These are phyloP conservation scores for Cygnus olor DNA, from an alignment of 2,797 vertebrate genomes.

Conservation along the genomic window DNA sequence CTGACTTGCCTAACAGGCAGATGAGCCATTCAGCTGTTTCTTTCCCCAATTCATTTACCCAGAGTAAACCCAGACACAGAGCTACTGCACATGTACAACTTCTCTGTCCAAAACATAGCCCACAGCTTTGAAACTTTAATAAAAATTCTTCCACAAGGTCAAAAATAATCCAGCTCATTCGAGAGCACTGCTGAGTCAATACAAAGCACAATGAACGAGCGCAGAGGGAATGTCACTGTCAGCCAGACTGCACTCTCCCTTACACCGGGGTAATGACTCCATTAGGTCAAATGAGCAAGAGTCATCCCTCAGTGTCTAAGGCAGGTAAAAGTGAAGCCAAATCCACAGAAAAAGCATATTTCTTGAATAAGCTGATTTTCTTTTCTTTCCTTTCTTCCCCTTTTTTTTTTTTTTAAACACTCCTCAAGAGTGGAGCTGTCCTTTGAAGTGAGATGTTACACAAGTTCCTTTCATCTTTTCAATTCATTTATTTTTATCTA, in stretches of 20 bases:
- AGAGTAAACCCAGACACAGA: background rate
- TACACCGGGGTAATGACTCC: background rate
- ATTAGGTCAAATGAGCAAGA: slow-evolving; percentile 42
- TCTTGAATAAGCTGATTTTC: slow-evolving; percentile 55
- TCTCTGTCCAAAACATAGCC: background rate
- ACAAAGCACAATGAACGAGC: background rate
- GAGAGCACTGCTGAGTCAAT: slow-evolving; percentile 17
- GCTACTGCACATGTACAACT: background rate
- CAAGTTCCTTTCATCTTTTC: slow-evolving; percentile 66
- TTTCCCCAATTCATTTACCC: background rate
- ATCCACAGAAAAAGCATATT: slow-evolving; percentile 26
- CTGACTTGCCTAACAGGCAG: background rate
- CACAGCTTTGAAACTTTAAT: background rate
- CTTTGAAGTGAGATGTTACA: slow-evolving; percentile 67
- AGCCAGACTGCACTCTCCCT: background rate
- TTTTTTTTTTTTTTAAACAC: background rate
- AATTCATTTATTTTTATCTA: slow-evolving; percentile 67
- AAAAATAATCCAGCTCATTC: background rate
- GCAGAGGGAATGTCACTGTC: rapidly evolving
- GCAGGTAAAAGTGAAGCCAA: slow-evolving; percentile 44
- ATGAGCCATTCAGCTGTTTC: background rate
- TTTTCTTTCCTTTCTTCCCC: background rate
- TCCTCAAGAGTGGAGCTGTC: slow-evolving; percentile 41
- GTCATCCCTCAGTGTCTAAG: background rate
- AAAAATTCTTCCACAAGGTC: slow-evolving; percentile 2